A percentile compares a stretch with the other conserved stretches of the same genome.
Evolutionary conservation across 2,888 invertebrate species (phyloP).

Genomic region (Acleris literana): DNA sequence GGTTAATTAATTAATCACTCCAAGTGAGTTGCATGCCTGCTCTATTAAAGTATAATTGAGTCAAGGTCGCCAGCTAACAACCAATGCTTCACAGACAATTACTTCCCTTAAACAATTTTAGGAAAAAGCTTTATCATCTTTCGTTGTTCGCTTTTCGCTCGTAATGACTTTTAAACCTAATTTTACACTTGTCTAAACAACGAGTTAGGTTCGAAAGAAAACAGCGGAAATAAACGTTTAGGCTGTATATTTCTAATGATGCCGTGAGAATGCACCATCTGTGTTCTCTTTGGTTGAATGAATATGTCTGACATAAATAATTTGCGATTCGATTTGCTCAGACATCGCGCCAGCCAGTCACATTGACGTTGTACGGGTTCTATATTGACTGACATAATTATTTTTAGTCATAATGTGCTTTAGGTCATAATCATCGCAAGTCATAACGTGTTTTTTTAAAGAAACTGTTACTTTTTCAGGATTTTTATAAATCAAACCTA

Average conservation of each 20-base stretch:
- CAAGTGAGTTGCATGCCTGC: constrained; percentile 13
- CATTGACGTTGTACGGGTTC: too few relatives aligned
- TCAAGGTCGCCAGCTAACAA: constrained; percentile 23
- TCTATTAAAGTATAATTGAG: constrained; percentile 26
- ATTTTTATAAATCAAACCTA: too few relatives aligned
- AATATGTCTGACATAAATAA: too few relatives aligned
- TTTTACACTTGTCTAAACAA: background rate
- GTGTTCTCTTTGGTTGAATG: too few relatives aligned
- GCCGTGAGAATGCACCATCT: too few relatives aligned
- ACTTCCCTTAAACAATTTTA: constrained; percentile 3
- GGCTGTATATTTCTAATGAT: background rate
- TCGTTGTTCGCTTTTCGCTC: constrained; percentile 2
- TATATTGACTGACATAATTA: too few relatives aligned
- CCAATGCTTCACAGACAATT: constrained; percentile 15
- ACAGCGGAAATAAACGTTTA: background rate
- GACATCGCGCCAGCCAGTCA: too few relatives aligned
- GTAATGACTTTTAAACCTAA: background rate
- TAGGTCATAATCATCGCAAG: too few relatives aligned
- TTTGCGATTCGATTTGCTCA: too few relatives aligned
- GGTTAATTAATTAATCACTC: constrained; percentile 28
- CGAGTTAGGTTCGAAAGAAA: background rate
- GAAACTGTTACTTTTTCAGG: too few relatives aligned
- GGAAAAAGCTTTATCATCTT: constrained; percentile 15
- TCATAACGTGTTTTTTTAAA: too few relatives aligned
- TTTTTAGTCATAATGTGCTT: too few relatives aligned